A percentile compares a stretch with the other conserved stretches of the same genome.
These are phyloP conservation scores for Microctenopoma lineatum DNA, from an alignment of 2,797 vertebrate species.

Conservation along the genomic window DNA sequence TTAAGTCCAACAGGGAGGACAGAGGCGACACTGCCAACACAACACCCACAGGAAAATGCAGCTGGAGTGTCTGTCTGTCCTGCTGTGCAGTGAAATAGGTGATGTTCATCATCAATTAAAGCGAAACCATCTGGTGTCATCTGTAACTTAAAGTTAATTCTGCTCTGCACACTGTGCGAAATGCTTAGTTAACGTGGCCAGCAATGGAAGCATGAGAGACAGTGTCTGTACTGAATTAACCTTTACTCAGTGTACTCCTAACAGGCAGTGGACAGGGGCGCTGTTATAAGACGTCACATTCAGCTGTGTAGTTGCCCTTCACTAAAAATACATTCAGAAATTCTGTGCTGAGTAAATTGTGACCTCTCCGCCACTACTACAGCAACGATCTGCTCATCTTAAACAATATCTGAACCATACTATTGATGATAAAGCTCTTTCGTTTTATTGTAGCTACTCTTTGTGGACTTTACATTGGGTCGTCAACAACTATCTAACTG, in stretches of 20 bases:
- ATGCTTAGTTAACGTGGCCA: slow-evolving; percentile 1
- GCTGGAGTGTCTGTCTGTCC: slow-evolving; percentile 53
- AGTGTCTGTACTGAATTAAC: neutral
- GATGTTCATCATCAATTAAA: slow-evolving; percentile 38
- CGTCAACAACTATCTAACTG: slow-evolving; percentile 14
- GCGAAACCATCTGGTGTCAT: slow-evolving; percentile 59
- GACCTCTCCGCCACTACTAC: neutral
- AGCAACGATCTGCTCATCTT: neutral
- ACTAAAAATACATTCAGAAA: neutral
- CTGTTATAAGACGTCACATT: neutral
- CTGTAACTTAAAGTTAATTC: slow-evolving; percentile 20
- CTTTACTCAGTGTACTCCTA: slow-evolving; percentile 9
- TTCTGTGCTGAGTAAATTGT: slow-evolving; percentile 8
- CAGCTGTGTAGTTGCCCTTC: neutral
- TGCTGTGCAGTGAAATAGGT: slow-evolving; percentile 53
- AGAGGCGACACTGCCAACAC: slow-evolving; percentile 30
- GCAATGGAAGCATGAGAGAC: neutral
- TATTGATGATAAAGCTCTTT: neutral
- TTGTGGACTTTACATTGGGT: slow-evolving; percentile 23
- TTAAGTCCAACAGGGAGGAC: slow-evolving; percentile 37
- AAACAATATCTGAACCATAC: slow-evolving; percentile 24
- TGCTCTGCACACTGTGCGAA: neutral
- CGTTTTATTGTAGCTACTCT: neutral
- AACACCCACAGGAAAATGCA: slow-evolving; percentile 42
- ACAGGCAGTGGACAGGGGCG: neutral